These are phyloP conservation scores for Mohoua ochrocephala DNA, from an alignment of 2,113 vertebrate genomes.

Conservation along the genomic window DNA sequence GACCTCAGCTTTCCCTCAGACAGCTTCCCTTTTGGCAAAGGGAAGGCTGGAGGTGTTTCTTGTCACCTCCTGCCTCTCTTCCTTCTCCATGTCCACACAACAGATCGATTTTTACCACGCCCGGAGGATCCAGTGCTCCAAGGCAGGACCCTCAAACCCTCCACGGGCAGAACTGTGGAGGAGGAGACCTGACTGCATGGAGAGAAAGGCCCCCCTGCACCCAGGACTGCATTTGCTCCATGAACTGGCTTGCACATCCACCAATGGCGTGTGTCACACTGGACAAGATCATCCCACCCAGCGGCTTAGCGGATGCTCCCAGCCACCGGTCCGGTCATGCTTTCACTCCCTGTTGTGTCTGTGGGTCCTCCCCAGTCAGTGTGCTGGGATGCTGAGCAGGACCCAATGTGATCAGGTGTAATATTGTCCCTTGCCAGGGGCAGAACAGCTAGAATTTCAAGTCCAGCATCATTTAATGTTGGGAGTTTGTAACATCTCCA, in stretches of 20 bases:
- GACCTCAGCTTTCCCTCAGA: neutral
- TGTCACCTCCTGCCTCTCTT: neutral
- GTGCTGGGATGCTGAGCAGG: neutral
- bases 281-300: neutral
- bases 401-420: neutral
- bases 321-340: neutral
- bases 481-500: neutral
- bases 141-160: neutral
- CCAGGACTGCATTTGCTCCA: neutral
- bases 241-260: neutral
- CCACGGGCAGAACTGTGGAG: neutral
- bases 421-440: neutral
- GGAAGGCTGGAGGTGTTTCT: neutral
- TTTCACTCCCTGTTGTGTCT: neutral
- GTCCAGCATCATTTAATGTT: neutral
- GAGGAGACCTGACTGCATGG: neutral
- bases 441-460: neutral
- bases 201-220: neutral
- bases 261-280: neutral
- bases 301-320: neutral
- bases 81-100: neutral
- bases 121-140: neutral
- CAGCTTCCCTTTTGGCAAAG: neutral
- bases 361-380: neutral
- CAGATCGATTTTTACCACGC: neutral